A percentile compares a stretch with the other conserved stretches of the same genome.
phyloP scores from a whole-genome alignment of 2,797 vertebrate species.

The Apogon talboti region DNA sequence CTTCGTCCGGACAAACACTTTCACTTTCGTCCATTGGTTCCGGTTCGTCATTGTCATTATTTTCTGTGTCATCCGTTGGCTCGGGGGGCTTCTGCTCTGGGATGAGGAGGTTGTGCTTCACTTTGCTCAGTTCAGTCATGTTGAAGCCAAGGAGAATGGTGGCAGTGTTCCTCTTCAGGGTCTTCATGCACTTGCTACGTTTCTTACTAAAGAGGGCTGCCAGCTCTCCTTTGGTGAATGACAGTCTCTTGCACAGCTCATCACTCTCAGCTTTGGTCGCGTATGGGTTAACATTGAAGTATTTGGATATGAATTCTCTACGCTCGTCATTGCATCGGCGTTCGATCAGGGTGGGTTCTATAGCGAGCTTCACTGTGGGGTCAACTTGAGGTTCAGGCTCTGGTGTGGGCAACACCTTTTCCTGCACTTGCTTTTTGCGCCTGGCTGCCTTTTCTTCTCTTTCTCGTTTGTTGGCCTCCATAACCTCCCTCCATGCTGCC shows the following conservation, averaged over 20 bases:
- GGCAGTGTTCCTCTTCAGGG: constrained; percentile 83
- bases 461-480: constrained; percentile 83
- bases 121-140: constrained; percentile 89
- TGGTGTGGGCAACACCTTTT: constrained; percentile 41
- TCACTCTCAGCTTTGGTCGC: constrained; percentile 89
- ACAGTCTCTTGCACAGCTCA: constrained; percentile 86
- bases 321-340: constrained; percentile 85
- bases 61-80: constrained; percentile 41
- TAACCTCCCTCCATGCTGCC: constrained; percentile 75
- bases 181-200: constrained; percentile 90
- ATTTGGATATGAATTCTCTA: constrained; percentile 89
- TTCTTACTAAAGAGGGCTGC: constrained; percentile 88
- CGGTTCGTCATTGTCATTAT: constrained; percentile 6
- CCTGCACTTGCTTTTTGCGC: constrained; percentile 83
- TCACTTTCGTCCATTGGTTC: constrained; percentile 58
- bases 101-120: constrained; percentile 86
- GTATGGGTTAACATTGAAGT: constrained; percentile 93
- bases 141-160: constrained; percentile 92
- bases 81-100: constrained; percentile 65
- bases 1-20: constrained; percentile 3
- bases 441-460: constrained; percentile 83
- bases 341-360: constrained; percentile 86
- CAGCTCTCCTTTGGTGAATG: constrained; percentile 88
- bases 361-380: constrained; percentile 75
- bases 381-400: constrained; percentile 63